Evolutionary conservation across 30 jellyfish, hydroid and myxozoan genomes (phyloP).

Genomic region (Aurelia aurita): DNA sequence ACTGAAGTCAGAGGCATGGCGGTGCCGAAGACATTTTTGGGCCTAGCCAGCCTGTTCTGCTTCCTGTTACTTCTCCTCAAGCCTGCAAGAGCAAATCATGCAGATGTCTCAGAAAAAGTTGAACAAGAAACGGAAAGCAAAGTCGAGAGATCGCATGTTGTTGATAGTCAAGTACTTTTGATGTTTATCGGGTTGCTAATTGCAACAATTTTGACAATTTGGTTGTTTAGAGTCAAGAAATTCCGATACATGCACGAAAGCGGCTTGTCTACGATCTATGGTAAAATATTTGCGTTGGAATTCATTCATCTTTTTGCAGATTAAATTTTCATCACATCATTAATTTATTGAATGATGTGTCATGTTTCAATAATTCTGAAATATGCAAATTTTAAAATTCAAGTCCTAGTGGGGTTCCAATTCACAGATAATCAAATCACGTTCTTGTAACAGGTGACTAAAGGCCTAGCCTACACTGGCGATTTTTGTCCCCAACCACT

Average conservation of each 20-base stretch:
- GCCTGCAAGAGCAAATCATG: conserved; percentile 24
- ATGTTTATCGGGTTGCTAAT: conserved; percentile 83
- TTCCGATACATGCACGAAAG: conserved; percentile 96
- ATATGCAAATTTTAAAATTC: too few relatives aligned
- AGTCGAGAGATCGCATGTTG: conserved; percentile 75
- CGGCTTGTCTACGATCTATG: conserved; percentile 92
- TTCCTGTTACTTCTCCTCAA: conserved; percentile 38
- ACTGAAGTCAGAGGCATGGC: too few relatives aligned
- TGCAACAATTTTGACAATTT: conserved; percentile 83
- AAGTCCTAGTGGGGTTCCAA: too few relatives aligned
- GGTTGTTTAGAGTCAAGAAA: conserved; percentile 93
- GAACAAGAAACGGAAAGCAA: conserved; percentile 73
- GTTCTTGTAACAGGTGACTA: too few relatives aligned
- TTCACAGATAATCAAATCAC: too few relatives aligned
- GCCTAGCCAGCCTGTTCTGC: conserved; percentile 20
- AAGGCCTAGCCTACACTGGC: too few relatives aligned
- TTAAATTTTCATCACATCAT: neutral
- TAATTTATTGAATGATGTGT: neutral
- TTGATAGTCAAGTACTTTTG: conserved; percentile 80
- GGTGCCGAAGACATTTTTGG: too few relatives aligned
- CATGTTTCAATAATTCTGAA: too few relatives aligned
- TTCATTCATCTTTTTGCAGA: neutral
- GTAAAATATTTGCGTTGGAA: conserved; percentile 44
- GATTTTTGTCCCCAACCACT: too few relatives aligned
- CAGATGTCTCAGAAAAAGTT: conserved; percentile 34